Conservation (phyloP, 2,888 invertebrate species). For the Unio delphinus region DNA sequence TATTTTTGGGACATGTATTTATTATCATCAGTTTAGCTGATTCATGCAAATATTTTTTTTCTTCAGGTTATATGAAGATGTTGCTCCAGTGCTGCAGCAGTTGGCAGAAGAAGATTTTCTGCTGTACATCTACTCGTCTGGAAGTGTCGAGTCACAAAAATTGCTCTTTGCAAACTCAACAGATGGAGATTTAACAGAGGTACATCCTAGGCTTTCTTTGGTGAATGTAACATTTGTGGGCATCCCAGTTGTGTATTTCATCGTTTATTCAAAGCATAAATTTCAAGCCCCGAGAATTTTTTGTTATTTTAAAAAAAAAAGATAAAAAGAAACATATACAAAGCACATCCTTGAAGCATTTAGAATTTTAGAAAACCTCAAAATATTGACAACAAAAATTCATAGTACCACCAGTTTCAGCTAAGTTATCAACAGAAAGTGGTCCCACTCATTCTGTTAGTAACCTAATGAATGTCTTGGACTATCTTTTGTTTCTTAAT, state of each 20-base stretch:
- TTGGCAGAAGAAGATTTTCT: slow-evolving; percentile 81
- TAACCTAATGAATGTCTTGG: too few species aligned
- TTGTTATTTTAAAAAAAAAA: too few species aligned
- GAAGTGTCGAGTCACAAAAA: slow-evolving; percentile 91
- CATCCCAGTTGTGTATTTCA: not conserved
- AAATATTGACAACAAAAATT: too few species aligned
- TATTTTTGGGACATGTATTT: slow-evolving; percentile 9
- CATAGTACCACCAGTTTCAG: too few species aligned
- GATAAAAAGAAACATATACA: too few species aligned
- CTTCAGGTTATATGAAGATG: slow-evolving; percentile 90
- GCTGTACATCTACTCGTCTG: slow-evolving; percentile 92
- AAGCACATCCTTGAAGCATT: too few species aligned
- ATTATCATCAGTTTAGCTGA: not conserved
- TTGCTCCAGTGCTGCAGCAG: slow-evolving; percentile 80
- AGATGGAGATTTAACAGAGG: slow-evolving; percentile 83
- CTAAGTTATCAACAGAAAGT: too few species aligned
- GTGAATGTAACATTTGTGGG: not conserved
- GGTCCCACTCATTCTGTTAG: too few species aligned
- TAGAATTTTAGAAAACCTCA: too few species aligned
- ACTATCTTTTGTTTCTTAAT: too few species aligned
- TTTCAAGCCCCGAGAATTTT: too few species aligned
- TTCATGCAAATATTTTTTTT: slow-evolving; percentile 60
- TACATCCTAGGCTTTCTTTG: slow-evolving; percentile 56
- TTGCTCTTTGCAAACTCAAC: slow-evolving; percentile 83
- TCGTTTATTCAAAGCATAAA: not conserved